Percentiles rank a stretch among this genome's conserved stretches.
Evolutionary conservation across 2,113 vertebrate genomes (phyloP).

Genomic region (Myotis lucifugus): DNA sequence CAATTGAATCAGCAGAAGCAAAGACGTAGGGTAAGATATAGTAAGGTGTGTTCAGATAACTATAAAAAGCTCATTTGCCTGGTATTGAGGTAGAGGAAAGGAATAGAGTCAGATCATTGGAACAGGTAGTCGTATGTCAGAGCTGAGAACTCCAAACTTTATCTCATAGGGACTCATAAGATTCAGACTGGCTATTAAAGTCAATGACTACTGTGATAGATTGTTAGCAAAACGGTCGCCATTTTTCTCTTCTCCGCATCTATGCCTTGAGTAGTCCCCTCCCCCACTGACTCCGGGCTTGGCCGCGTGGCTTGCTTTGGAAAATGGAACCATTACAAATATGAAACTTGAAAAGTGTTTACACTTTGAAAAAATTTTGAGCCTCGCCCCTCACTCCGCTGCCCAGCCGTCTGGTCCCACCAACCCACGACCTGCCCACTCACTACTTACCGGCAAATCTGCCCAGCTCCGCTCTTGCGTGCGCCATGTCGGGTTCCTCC

Average conservation of each 20-base stretch:
- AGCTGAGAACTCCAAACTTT: neutral
- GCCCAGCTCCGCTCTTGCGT: too few species aligned
- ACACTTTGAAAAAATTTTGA: neutral
- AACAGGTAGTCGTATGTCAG: neutral
- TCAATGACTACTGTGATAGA: neutral
- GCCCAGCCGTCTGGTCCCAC: too few species aligned
- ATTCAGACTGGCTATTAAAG: neutral
- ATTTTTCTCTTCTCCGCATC: neutral
- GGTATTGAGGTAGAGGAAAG: neutral
- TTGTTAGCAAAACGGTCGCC: neutral
- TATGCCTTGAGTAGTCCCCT: neutral
- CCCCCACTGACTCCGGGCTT: neutral
- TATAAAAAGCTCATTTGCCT: neutral
- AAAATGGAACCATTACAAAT: neutral
- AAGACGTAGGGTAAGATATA: neutral
- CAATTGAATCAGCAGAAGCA: neutral
- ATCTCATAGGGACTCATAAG: neutral
- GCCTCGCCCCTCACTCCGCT: too few species aligned
- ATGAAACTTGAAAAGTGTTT: neutral
- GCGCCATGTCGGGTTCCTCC: too few species aligned
- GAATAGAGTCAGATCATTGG: neutral
- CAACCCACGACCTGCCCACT: too few species aligned
- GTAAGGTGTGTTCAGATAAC: neutral
- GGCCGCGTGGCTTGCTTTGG: neutral
- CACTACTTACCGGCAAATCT: too few species aligned